Base-by-base conservation (phyloP, 2,797 vertebrate species). In the Onychomys arenicola region DNA sequence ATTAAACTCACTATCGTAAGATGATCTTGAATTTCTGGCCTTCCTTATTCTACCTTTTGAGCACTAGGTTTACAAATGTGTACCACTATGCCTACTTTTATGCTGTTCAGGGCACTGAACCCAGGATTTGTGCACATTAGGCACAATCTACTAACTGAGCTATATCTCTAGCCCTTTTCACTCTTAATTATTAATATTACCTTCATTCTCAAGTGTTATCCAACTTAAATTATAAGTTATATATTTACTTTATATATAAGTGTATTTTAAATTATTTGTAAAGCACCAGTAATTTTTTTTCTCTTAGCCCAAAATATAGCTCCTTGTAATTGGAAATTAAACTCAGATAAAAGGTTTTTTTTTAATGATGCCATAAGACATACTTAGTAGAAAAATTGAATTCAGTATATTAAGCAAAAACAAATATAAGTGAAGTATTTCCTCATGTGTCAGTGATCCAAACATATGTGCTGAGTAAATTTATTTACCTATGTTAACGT, bases 291-390 rank as follows among this genome's bases (percentile, higher is more conserved):
- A 75, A 63, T 80, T 80, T 78, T n/a, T n/a, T 67, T 96, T 91
- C 37, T 76, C 86, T 90, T 69, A 87, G 13, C 23, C 10, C 37
- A 61, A 78, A 83, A 93, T 90, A 16, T 87, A 80, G 40, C 27
- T 90, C 25, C 25, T 49, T 96, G 40, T 77, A 93, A 90, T 83
- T 93, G 78, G 82, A 49, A 94, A 91, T 93, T 88, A 91, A 29
- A 85, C 11, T 81, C 73, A 91, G 37, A 57, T 89, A 61, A 86
- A 2, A 4, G 21, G 25, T 82, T 90, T 93, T 57, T 57, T 75
- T 86, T 75, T 49, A 82, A 71, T 55, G 34, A 55, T 73, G 46
- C 40, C 34, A 75, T 89, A 11, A 85, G 63, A 78, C 77, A 89
- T 73, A 76, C 46, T 71, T 93, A 75, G 29, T 87, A 52, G 14